These are phyloP conservation scores for Gryon sp. DNA, from an alignment of 1,140 invertebrate genomes.

Conservation along the genomic window DNA sequence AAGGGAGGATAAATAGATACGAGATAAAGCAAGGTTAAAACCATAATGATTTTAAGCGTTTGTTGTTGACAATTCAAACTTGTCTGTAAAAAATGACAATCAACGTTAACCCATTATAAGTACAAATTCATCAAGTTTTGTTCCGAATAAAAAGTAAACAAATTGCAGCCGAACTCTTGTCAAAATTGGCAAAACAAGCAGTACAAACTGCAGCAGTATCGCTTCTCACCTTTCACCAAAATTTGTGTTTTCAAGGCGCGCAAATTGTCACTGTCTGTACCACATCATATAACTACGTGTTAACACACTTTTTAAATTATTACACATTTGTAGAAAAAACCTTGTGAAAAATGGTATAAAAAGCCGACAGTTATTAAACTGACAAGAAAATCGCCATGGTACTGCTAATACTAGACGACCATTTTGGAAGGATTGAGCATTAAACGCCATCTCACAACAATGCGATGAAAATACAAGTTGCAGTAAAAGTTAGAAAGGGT, in stretches of 20 bases:
- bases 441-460: slow-evolving; percentile 20
- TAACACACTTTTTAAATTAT: slow-evolving; percentile 49
- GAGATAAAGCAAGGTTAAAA: slow-evolving; percentile 47
- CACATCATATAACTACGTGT: slow-evolving; percentile 55
- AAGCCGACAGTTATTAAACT: slow-evolving; percentile 69
- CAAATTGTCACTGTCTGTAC: slow-evolving; percentile 14
- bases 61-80: background rate
- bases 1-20: slow-evolving; percentile 51
- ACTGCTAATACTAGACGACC: slow-evolving; percentile 72
- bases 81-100: slow-evolving; percentile 1
- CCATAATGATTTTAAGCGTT: no score
- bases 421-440: slow-evolving; percentile 66
- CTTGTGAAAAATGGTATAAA: slow-evolving; percentile 70
- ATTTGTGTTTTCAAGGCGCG: slow-evolving; percentile 19
- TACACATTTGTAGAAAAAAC: slow-evolving; percentile 62
- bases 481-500: slow-evolving; percentile 22
- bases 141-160: slow-evolving; percentile 56
- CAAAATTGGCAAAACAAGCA: slow-evolving; percentile 57
- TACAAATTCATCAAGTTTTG: no score
- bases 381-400: slow-evolving; percentile 74
- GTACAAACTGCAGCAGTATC: slow-evolving; percentile 14
- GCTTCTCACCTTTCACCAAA: slow-evolving; percentile 67
- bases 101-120: no score
- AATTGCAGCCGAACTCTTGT: slow-evolving; percentile 47
- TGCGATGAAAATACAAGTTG: background rate